A percentile compares a stretch with the other conserved stretches of the same genome.
Evolutionary conservation across 2,888 invertebrate genomes (phyloP).

Genomic region (Sesia bembeciformis): DNA sequence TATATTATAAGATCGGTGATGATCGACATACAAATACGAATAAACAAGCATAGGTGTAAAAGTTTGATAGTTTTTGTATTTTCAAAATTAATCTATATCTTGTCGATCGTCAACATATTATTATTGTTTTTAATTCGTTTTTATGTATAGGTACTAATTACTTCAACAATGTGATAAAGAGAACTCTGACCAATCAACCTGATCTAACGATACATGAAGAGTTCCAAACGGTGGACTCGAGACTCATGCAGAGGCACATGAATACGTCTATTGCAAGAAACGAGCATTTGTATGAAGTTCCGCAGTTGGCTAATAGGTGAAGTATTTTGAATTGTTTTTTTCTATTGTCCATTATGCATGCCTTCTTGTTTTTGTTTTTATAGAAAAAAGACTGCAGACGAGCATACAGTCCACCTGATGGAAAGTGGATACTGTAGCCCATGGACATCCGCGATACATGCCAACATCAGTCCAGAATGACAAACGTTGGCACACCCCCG

Average conservation of each 20-base stretch:
- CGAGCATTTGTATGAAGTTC: slow-evolving; percentile 92
- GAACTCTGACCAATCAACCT: slow-evolving; percentile 85
- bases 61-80: not conserved
- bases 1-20: too few species aligned
- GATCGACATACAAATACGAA: too few species aligned
- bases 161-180: slow-evolving; percentile 88
- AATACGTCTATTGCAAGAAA: slow-evolving; percentile 79
- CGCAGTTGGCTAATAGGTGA: slow-evolving; percentile 75
- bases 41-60: too few species aligned
- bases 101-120: not conserved
- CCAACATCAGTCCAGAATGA: too few species aligned
- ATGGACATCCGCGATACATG: too few species aligned
- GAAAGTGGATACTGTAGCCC: too few species aligned
- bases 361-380: too few species aligned
- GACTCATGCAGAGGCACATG: slow-evolving; percentile 43
- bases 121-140: not conserved
- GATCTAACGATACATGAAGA: slow-evolving; percentile 84
- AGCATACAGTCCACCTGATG: too few species aligned
- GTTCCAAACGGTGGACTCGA: slow-evolving; percentile 85
- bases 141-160: slow-evolving; percentile 74
- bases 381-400: too few species aligned
- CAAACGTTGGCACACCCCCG: too few species aligned
- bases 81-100: not conserved
- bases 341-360: too few species aligned
- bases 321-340: not conserved